phyloP scores from a whole-genome alignment of 2,113 vertebrate species.

The Opisthocomus hoazin region DNA sequence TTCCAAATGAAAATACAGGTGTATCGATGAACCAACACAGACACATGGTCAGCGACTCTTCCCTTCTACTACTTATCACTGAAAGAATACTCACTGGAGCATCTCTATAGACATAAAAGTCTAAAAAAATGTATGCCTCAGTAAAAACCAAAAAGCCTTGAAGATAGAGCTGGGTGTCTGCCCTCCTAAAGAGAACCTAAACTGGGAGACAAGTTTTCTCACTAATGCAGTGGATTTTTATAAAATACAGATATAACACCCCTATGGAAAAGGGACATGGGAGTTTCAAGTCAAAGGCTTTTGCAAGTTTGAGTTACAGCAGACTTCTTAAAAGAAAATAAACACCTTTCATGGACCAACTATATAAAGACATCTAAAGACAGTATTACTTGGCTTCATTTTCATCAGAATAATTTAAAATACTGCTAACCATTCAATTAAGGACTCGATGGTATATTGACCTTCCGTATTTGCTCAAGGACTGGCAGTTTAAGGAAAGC shows the following conservation, averaged over 20 bases:
- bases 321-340: neutral
- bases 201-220: neutral
- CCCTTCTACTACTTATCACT: neutral
- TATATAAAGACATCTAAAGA: neutral
- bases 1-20: neutral
- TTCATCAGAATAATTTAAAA: neutral
- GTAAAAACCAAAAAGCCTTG: neutral
- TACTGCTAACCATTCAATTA: neutral
- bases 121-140: neutral
- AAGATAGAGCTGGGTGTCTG: neutral
- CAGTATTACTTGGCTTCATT: neutral
- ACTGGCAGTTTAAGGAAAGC: neutral
- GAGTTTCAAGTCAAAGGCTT: neutral
- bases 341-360: neutral
- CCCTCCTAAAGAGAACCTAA: neutral
- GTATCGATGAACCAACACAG: neutral
- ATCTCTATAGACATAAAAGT: neutral
- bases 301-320: neutral
- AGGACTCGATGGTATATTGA: neutral
- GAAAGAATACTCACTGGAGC: neutral
- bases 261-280: rapidly evolving
- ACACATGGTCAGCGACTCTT: neutral
- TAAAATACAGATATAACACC: neutral
- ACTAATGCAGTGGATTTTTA: neutral
- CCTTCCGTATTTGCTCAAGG: neutral